Evolutionary conservation across 2,113 vertebrate species (phyloP).

Genomic region (Psophia crepitans): DNA sequence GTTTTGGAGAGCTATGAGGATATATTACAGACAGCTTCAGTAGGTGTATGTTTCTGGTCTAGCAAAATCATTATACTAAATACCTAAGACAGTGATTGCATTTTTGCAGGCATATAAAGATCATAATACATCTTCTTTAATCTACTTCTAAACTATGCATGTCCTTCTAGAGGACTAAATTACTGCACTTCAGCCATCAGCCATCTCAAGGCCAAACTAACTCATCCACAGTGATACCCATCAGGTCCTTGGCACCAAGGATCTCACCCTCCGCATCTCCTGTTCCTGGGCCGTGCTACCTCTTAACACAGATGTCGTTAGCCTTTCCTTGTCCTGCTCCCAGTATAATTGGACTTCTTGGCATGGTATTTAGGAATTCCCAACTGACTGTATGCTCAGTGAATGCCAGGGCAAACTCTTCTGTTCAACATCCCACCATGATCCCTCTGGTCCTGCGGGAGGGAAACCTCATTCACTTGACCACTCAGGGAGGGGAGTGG

Average conservation of each 20-base stretch:
- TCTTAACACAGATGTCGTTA: not conserved
- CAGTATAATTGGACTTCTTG: not conserved
- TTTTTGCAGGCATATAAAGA: not conserved
- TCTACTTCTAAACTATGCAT: not conserved
- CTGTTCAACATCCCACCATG: not conserved
- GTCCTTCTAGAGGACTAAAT: not conserved
- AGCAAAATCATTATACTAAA: not conserved
- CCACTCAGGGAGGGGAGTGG: rapidly evolving
- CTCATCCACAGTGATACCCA: not conserved
- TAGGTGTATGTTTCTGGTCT: not conserved
- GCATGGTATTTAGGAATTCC: not conserved
- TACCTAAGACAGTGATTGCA: not conserved
- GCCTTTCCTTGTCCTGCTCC: not conserved
- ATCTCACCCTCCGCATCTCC: not conserved
- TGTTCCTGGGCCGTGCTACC: not conserved
- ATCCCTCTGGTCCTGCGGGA: not conserved
- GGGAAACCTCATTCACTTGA: not conserved
- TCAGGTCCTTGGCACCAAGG: not conserved
- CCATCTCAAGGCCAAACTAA: not conserved
- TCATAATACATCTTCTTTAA: not conserved
- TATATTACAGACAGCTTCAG: not conserved
- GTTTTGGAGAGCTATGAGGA: not conserved
- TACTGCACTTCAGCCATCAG: not conserved
- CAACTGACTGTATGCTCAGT: not conserved
- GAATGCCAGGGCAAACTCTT: not conserved